Conservation (phyloP, 64 coral and sea anemone genomes). For the Hydrozoanthus tunicans region DNA sequence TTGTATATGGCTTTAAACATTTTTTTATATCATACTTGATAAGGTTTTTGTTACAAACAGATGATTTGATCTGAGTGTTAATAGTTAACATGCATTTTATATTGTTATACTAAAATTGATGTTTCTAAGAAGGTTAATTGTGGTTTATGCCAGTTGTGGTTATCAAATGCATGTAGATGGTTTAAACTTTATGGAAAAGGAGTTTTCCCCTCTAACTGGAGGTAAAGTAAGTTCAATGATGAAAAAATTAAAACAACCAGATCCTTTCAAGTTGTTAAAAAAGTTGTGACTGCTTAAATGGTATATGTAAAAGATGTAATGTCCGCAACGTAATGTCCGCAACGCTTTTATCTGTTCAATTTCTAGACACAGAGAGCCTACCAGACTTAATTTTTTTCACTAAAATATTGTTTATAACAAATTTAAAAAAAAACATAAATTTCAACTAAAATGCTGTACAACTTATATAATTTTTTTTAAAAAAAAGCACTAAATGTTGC, state of each 20-base stretch:
- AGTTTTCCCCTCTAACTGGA: slow-evolving; percentile 52
- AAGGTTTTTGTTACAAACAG: slow-evolving; percentile 58
- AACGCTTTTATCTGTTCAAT: slow-evolving; percentile 31
- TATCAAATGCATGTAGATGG: slow-evolving; percentile 44
- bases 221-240: slow-evolving; percentile 44
- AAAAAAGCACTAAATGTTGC: slow-evolving; percentile 19
- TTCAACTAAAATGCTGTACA: slow-evolving; percentile 14
- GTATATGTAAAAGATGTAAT: slow-evolving; percentile 54
- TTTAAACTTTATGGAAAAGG: slow-evolving; percentile 47
- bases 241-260: slow-evolving; percentile 27
- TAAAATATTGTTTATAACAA: slow-evolving; percentile 47
- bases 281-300: slow-evolving; percentile 60
- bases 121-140: slow-evolving; percentile 33
- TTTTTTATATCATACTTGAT: slow-evolving; percentile 37
- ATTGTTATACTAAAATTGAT: slow-evolving; percentile 52
- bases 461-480: background rate
- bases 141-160: slow-evolving; percentile 51
- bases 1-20: slow-evolving; percentile 42
- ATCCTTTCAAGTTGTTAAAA: slow-evolving; percentile 51
- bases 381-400: slow-evolving; percentile 40
- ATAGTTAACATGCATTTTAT: slow-evolving; percentile 45
- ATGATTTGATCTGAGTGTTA: slow-evolving; percentile 50
- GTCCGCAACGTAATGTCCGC: slow-evolving; percentile 54
- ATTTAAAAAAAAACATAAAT: slow-evolving; percentile 28
- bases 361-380: slow-evolving; percentile 22